phyloP scores from a whole-genome alignment of 2,797 vertebrate genomes.

The Mionectes olivaceus region DNA sequence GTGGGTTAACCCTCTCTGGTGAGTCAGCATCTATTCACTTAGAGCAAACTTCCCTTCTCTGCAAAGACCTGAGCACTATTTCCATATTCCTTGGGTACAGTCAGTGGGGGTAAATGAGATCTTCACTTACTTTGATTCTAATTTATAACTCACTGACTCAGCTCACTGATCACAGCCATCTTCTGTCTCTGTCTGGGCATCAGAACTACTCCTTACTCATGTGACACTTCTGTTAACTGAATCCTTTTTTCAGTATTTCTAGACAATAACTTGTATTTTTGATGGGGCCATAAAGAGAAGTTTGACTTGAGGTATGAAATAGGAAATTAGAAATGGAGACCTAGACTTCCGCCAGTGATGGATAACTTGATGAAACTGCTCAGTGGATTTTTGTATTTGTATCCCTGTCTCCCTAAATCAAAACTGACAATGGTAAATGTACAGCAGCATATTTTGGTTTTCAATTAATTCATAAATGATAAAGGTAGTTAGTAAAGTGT shows the following conservation, averaged over 20 bases:
- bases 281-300: background rate
- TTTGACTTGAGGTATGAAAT: background rate
- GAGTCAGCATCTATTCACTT: background rate
- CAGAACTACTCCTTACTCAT: background rate
- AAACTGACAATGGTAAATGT: background rate
- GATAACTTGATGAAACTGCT: background rate
- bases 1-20: background rate
- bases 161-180: background rate
- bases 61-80: background rate
- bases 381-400: background rate
- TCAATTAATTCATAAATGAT: background rate
- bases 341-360: background rate
- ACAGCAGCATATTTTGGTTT: background rate
- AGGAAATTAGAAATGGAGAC: background rate
- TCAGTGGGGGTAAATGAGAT: background rate
- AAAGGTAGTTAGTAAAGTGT: background rate
- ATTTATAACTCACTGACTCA: background rate
- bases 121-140: background rate
- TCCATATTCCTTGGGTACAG: background rate
- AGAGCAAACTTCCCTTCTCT: background rate
- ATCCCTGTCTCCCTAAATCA: background rate
- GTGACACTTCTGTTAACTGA: background rate
- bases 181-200: background rate
- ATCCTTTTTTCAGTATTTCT: background rate
- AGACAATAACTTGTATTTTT: background rate